Evolutionary conservation across 2,888 invertebrate species (phyloP).

Genomic region (Glyphotaelius pellucidus): DNA sequence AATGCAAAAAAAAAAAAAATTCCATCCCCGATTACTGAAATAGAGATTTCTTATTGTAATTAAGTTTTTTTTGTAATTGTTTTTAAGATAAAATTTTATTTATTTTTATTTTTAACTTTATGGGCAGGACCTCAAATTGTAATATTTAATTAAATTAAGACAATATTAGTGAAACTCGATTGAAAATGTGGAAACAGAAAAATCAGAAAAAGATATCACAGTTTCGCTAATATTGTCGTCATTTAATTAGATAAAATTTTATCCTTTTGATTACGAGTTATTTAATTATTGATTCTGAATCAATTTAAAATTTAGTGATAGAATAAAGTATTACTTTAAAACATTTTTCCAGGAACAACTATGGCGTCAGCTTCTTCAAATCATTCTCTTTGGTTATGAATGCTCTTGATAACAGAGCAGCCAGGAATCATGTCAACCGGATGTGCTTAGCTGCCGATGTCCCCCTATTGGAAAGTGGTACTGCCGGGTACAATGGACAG

Average conservation of each 20-base stretch:
- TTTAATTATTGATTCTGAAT: neutral
- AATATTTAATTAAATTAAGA: too few relatives aligned
- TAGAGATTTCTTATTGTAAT: too few relatives aligned
- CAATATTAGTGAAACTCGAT: too few relatives aligned
- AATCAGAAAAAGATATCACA: too few relatives aligned
- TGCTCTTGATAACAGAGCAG: slow-evolving; percentile 97
- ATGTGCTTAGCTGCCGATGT: slow-evolving; percentile 97
- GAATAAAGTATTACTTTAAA: neutral
- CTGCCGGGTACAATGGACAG: slow-evolving; percentile 98
- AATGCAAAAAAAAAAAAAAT: too few relatives aligned
- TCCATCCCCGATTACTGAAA: too few relatives aligned
- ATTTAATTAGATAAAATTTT: neutral
- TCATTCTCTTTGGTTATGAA: slow-evolving; percentile 95
- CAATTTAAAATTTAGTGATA: neutral
- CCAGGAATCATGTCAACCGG: slow-evolving; percentile 98
- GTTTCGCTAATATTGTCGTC: too few relatives aligned
- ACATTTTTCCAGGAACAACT: slow-evolving; percentile 84
- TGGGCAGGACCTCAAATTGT: too few relatives aligned
- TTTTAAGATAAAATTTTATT: too few relatives aligned
- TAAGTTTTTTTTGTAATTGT: too few relatives aligned
- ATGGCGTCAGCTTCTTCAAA: slow-evolving; percentile 94
- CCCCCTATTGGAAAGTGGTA: slow-evolving; percentile 97
- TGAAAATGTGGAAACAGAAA: too few relatives aligned
- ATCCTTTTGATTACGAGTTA: neutral
- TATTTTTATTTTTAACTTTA: too few relatives aligned